Evolutionary conservation across 2,888 invertebrate species (phyloP).

Genomic region (Drosophila nr. perissopoda): DNA sequence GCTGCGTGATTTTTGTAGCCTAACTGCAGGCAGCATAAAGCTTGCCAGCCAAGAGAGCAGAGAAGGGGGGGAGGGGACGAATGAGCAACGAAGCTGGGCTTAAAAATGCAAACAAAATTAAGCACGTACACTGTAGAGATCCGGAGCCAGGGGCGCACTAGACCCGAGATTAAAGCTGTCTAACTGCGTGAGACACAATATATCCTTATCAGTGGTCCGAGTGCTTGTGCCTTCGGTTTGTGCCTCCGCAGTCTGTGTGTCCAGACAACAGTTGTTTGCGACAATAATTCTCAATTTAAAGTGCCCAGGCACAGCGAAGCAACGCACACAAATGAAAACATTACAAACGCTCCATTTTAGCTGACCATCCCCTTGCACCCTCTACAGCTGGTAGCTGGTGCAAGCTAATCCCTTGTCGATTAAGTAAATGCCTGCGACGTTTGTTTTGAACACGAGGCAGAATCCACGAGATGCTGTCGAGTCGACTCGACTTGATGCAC

Average conservation of each 20-base stretch:
- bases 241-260: slow-evolving; percentile 17
- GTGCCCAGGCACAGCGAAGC: slow-evolving; percentile 40
- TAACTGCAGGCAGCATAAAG: slow-evolving; percentile 68
- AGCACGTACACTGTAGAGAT: slow-evolving; percentile 69
- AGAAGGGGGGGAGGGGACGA: background rate
- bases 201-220: slow-evolving; percentile 73
- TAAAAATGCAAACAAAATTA: slow-evolving; percentile 81
- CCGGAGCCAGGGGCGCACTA: slow-evolving; percentile 55
- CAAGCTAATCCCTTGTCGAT: slow-evolving; percentile 82
- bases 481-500: slow-evolving; percentile 18
- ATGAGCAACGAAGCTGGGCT: slow-evolving; percentile 65
- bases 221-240: slow-evolving; percentile 8
- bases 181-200: slow-evolving; percentile 82
- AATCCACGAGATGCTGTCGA: slow-evolving; percentile 41
- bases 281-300: slow-evolving; percentile 82
- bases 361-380: background rate
- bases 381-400: slow-evolving; percentile 39
- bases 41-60: background rate
- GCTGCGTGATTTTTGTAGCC: slow-evolving; percentile 80
- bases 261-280: slow-evolving; percentile 66
- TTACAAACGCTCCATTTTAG: slow-evolving; percentile 34
- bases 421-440: slow-evolving; percentile 82
- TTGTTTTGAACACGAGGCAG: slow-evolving; percentile 60
- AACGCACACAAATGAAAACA: slow-evolving; percentile 57
- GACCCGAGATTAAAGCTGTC: slow-evolving; percentile 78